Evolutionary conservation across 2,797 vertebrate species (phyloP), one percentile per base, ranked within the genome.

Genomic region (Alosa sapidissima): DNA sequence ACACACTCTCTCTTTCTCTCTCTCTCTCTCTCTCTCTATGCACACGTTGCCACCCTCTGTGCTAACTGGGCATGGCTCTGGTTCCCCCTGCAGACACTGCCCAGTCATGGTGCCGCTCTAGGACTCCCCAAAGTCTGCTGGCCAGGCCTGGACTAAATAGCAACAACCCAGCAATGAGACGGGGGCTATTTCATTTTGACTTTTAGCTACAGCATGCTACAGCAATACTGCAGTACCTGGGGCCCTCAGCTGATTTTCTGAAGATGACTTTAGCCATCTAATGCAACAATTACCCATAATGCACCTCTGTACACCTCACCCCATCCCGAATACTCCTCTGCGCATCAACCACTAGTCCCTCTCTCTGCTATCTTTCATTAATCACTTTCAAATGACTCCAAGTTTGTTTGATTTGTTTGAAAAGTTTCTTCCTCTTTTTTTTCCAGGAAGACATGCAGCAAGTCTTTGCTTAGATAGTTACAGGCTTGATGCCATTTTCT

Each of bases 71-170:
- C 36, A 28, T 16, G 33, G 36, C 68, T 33, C 9, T 6, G 68
- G 13, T 75, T 5, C 33, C 3, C 68, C 6, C 68, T 16, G 33
- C 14, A 19, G 33, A 24, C 24, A 19, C 13, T 45, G 13, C 24
- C 28, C 11, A 75, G 36, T 45, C 36, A 16, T 3, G 4, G 68
- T 5, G 68, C 68, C 19, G 33, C 13, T 82, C 28, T 3, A 24
- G 1, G 81, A 49, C 47, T 33, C 51, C 51, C 81, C 55, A 36
- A 55, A 60, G 49, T 4, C 48, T 89, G 90, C 90, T n/a, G 55
- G 16, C 19, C 19, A 5, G 58, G 55, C 21, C 19, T 7, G 55
- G 55, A 14, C 68, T 75, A 28, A 28, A 28, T 28, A 28, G 28
- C 28, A 28, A 28, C 28, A 28, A 28, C 41, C 41, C 41, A 2